Conservation (phyloP, 2,113 vertebrate genomes). For the Ahaetulla prasina region DNA sequence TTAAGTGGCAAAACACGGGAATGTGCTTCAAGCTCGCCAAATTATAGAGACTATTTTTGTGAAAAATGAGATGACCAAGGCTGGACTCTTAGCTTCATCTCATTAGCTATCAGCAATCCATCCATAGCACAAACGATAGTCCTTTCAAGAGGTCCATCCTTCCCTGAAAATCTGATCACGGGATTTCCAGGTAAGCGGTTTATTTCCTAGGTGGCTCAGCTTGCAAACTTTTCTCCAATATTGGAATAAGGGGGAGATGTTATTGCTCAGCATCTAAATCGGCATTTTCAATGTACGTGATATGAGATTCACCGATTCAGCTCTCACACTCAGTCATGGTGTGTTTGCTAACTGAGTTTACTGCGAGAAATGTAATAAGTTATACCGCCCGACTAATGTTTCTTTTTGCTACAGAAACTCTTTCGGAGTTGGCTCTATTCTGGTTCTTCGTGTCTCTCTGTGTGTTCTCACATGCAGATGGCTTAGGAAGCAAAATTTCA, state of each 20-base stretch:
- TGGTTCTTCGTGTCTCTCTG: background rate
- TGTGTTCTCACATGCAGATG: background rate
- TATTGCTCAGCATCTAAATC: background rate
- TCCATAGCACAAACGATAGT: background rate
- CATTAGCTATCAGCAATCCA: background rate
- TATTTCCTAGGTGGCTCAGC: constrained; percentile 6
- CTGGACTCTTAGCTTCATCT: background rate
- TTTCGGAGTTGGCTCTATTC: background rate
- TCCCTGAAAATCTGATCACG: background rate
- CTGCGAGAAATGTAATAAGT: background rate
- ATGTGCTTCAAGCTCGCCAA: background rate
- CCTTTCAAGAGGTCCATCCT: background rate
- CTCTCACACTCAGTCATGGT: background rate
- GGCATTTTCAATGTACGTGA: background rate
- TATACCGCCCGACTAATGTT: background rate
- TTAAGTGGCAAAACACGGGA: background rate
- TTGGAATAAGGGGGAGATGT: background rate
- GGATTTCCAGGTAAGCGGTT: background rate
- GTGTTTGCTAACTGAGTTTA: background rate
- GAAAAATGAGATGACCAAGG: background rate
- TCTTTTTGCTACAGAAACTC: background rate
- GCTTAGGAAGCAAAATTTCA: background rate
- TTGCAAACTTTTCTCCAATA: background rate
- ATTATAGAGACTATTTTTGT: background rate
- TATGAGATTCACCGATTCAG: background rate